A percentile compares a stretch with the other conserved stretches of the same genome.
Evolutionary conservation across 2,797 vertebrate species (phyloP).

Genomic region (Ispidina picta): DNA sequence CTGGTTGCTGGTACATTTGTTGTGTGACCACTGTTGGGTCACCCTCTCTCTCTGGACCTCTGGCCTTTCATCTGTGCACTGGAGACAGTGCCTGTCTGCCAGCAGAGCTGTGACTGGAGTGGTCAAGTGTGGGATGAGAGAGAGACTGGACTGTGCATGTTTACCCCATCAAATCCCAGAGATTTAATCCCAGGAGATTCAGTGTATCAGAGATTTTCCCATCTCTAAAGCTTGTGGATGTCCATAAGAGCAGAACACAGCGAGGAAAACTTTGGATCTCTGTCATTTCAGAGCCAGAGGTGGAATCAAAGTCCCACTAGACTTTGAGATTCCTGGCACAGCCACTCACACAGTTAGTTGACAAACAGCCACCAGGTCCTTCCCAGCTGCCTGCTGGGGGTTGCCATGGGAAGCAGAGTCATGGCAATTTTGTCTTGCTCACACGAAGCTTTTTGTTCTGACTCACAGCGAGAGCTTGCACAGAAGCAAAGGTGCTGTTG

Average conservation of each 20-base stretch:
- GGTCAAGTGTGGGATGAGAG: background rate
- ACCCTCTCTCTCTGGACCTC: background rate
- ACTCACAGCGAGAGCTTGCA: background rate
- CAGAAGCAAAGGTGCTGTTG: background rate
- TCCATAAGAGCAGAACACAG: background rate
- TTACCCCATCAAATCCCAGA: rapidly evolving
- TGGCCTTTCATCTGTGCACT: background rate
- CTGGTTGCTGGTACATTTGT: rapidly evolving
- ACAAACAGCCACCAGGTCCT: background rate
- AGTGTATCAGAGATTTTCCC: background rate
- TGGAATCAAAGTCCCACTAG: background rate
- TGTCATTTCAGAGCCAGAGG: background rate
- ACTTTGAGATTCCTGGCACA: background rate
- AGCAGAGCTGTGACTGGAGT: background rate
- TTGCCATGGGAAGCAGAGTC: background rate
- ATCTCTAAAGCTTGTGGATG: background rate
- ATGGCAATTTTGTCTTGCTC: background rate
- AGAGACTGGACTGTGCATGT: rapidly evolving
- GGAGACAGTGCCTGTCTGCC: no score
- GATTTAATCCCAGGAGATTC: no score
- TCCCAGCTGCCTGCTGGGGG: background rate
- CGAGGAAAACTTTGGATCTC: background rate
- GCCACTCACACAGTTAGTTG: background rate
- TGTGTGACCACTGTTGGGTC: background rate
- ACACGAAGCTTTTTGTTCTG: background rate